Conservation (phyloP, 2,888 invertebrate species). For the Choreutis nemorana region DNA sequence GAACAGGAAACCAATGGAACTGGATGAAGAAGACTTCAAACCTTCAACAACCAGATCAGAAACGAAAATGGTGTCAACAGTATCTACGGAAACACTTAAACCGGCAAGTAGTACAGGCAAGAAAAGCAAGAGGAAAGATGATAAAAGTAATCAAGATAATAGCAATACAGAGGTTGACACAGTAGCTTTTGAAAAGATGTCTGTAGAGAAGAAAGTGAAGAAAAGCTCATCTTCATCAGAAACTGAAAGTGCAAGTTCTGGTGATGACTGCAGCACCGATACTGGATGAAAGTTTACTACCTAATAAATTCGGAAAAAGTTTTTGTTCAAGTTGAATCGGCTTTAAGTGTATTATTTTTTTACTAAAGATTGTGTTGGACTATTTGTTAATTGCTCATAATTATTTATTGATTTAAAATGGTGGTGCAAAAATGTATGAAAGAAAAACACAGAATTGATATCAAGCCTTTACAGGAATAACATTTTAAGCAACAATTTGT, state of each 20-base stretch:
- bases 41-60: conserved; percentile 25
- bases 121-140: conserved; percentile 29
- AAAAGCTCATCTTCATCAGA: conserved; percentile 66
- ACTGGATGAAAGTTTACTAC: conserved; percentile 47
- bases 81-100: conserved; percentile 54
- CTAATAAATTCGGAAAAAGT: too few species aligned
- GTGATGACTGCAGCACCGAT: conserved; percentile 72
- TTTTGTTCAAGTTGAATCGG: too few species aligned
- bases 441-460: too few species aligned
- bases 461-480: too few species aligned
- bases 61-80: conserved; percentile 55
- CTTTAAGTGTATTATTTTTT: too few species aligned
- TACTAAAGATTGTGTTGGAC: too few species aligned
- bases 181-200: conserved; percentile 18
- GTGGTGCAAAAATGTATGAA: too few species aligned
- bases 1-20: conserved; percentile 42
- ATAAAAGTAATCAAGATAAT: conserved; percentile 18
- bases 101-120: conserved; percentile 39
- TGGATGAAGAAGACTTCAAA: conserved; percentile 41
- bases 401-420: too few species aligned
- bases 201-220: conserved; percentile 23
- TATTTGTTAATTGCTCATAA: too few species aligned
- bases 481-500: too few species aligned
- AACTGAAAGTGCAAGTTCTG: conserved; percentile 69
- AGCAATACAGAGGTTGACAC: conserved; percentile 40